Conservation (phyloP, 2,113 vertebrate species). For the Bolborhynchus lineola region DNA sequence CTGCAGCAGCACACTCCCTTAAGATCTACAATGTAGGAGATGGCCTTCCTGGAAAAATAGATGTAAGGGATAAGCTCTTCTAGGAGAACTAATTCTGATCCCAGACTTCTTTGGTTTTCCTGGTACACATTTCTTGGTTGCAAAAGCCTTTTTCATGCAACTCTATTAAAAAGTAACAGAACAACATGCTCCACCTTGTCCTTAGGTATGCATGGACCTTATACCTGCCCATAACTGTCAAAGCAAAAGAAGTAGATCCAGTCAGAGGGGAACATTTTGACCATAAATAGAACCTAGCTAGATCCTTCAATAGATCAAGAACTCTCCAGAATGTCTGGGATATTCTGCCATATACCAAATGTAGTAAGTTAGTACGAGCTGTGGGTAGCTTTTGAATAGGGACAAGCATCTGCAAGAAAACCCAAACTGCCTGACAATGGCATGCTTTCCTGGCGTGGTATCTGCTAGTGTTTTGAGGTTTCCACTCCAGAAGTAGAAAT, state of each 20-base stretch:
- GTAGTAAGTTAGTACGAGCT: not conserved
- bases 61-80: not conserved
- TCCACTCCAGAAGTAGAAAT: not conserved
- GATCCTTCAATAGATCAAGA: not conserved
- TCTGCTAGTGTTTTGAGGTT: not conserved
- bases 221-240: not conserved
- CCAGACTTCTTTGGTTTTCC: not conserved
- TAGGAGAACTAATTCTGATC: not conserved
- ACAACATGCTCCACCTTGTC: not conserved
- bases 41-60: not conserved
- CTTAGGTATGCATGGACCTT: not conserved
- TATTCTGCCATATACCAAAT: not conserved
- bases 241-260: not conserved
- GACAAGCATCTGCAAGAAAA: not conserved
- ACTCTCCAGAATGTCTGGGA: not conserved
- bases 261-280: not conserved
- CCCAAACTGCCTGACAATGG: not conserved
- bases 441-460: not conserved
- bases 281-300: not conserved
- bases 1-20: not conserved
- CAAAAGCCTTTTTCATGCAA: not conserved
- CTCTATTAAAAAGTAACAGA: not conserved
- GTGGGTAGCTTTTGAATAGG: not conserved
- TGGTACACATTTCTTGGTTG: not conserved
- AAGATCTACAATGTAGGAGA: not conserved